Base-by-base conservation (phyloP, 2,888 invertebrate genomes). In the Melanchra persicariae region DNA sequence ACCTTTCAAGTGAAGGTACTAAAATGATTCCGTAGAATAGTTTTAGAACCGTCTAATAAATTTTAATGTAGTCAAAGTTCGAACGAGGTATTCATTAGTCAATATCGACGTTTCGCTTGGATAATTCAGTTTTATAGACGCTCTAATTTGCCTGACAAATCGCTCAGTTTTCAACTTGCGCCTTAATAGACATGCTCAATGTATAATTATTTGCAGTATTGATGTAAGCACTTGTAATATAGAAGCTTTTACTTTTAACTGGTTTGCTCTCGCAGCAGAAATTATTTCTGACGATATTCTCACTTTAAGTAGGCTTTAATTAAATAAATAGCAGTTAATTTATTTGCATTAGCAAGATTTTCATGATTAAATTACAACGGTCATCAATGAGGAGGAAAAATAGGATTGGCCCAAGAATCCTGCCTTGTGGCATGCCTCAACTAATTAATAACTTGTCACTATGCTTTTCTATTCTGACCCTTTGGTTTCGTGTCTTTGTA, bases 141-240 rank as follows among this genome's bases (percentile, higher is more conserved):
- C 17, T 30, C 12, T 17, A 45, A 60, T 57, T 45, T n/a, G n/a
- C n/a, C n/a, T n/a, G 7, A 17, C 30, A 57, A 30, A 47, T 61
- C 60, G 51, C 37, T 43, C 61, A 49, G 77, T 40, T 10, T 22
- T n/a, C n/a, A 59, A 52, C 62, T 62, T 57, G 55, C 10, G 19
- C 8, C 52, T 58, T 55, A 66, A 70, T 52, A 66, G 19, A 54
- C 65, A 63, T 6, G 7, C 17, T 45, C 49, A 66, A 55, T 60
- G 40, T 78, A 74, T 67, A 70, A 78, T 79, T 70, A 78, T 49
- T 43, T 55, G 34, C 24, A 15, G 24, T 45, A 61, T 61, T 49
- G 12, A 67, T 58, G 40, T 61, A 64, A 9, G 19, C 43, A 51
- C 57, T 61, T 63, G 22, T 62, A 59, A 45, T 45, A 55, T 22